A percentile compares a stretch with the other conserved stretches of the same genome.
These are phyloP conservation scores for Cheumatopsyche charites DNA, from an alignment of 1,140 invertebrate genomes.

Conservation along the genomic window DNA sequence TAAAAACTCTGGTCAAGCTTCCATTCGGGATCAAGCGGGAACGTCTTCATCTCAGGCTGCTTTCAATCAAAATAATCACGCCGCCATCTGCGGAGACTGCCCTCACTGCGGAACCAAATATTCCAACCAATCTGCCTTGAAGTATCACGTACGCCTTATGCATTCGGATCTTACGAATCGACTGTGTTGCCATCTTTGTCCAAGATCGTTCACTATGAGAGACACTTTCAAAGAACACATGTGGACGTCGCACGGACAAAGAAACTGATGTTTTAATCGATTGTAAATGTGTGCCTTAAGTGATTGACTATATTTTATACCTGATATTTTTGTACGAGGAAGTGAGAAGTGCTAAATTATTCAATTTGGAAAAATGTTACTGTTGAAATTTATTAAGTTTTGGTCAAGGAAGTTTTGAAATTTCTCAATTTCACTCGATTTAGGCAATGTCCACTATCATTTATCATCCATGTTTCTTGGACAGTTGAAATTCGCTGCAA, in stretches of 20 bases:
- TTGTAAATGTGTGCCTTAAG: constrained; percentile 29
- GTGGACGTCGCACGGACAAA: constrained; percentile 67
- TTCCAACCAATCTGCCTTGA: constrained; percentile 70
- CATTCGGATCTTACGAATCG: constrained; percentile 70
- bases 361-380: too few species aligned
- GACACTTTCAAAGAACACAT: constrained; percentile 71
- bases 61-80: constrained; percentile 55
- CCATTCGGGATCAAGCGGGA: constrained; percentile 57
- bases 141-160: constrained; percentile 72
- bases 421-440: too few species aligned
- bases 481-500: too few species aligned
- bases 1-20: constrained; percentile 48
- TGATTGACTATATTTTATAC: background rate
- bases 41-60: constrained; percentile 52
- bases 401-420: too few species aligned
- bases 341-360: too few species aligned
- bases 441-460: too few species aligned
- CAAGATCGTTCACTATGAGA: constrained; percentile 67
- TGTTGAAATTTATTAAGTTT: too few species aligned
- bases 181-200: constrained; percentile 70
- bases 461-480: too few species aligned
- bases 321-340: too few species aligned
- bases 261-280: constrained; percentile 59
- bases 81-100: constrained; percentile 67
- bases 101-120: constrained; percentile 70